Evolutionary conservation across 1,140 invertebrate species (phyloP), one percentile per base, ranked within the genome.

Genomic region (Akabosia matsudoensis): DNA sequence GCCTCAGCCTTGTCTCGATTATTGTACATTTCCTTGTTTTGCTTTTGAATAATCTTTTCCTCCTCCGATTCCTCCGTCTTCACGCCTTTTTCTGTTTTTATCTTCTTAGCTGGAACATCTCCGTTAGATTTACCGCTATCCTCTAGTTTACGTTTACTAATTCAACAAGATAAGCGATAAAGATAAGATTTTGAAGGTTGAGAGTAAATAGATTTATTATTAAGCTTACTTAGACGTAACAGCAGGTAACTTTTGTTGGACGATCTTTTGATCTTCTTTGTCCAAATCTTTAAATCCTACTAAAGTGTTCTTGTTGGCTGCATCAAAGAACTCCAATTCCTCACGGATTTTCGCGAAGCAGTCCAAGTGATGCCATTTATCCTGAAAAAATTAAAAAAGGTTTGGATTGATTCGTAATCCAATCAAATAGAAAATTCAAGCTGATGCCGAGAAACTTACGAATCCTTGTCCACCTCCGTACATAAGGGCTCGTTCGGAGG

Each of bases 311-410:
- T n/a, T n/a, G n/a, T 90, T 88, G 0, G 90, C 94, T 64, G 85
- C 85, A 33, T 89, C 91, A 83, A 89, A 91, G 86, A 92, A 98
- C 45, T 90, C 87, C 1, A 97, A 83, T 71, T 93, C 90, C 76
- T 89, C 85, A 64, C 93, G 85, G n/a, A 91, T 83, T 82, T 94
- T 89, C 10, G 89, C 90, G 87, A 99, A 99, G 85, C 97, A 99
- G 77, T 94, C 91, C 13, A 96, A 85, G 86, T 99, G 97, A 85
- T 97, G 90, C 96, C 96, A 98, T 30, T 90, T 84, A 79, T 92
- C 70, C 51, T 74, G 14, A 22, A 61, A 61, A 61, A n/a, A n/a
- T 14, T 22, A 61, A 61, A 61, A n/a, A 7, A 61, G 4, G 54
- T 24, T 10, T 45, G 18, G 37, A 45, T 10, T 10, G 7, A 45